Evolutionary conservation across 1,140 invertebrate genomes (phyloP).

Genomic region (Tetramorium simillimum): DNA sequence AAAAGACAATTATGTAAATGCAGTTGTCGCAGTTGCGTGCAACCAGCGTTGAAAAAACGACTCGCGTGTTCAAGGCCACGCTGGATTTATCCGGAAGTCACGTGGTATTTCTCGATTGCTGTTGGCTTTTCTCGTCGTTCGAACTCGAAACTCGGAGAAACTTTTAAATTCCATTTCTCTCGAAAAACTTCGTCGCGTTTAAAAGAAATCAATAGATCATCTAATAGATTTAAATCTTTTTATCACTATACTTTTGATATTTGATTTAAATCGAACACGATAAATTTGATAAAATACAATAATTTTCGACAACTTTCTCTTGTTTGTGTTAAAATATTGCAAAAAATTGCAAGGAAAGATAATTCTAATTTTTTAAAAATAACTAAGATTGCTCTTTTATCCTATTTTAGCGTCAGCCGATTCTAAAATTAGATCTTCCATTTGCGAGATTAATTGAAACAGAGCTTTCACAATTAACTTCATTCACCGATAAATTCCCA

Average conservation of each 20-base stretch:
- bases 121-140: background rate
- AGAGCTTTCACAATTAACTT: background rate
- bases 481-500: background rate
- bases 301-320: background rate
- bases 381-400: background rate
- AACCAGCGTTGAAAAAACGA: background rate
- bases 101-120: constrained; percentile 14
- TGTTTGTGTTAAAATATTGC: background rate
- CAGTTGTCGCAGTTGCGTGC: background rate
- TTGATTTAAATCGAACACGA: background rate
- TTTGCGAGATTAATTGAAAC: constrained; percentile 14
- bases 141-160: background rate
- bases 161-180: constrained; percentile 28
- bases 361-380: background rate
- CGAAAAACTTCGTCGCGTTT: background rate
- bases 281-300: background rate
- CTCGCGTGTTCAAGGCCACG: constrained; percentile 28
- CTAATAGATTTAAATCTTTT: background rate
- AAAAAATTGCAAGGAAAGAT: background rate
- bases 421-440: background rate
- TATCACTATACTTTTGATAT: background rate
- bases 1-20: constrained; percentile 11
- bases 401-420: background rate
- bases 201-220: background rate
- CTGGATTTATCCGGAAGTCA: constrained; percentile 27